Evolutionary conservation across 2,888 invertebrate species (phyloP).

Genomic region (Alentia gelatinosa): DNA sequence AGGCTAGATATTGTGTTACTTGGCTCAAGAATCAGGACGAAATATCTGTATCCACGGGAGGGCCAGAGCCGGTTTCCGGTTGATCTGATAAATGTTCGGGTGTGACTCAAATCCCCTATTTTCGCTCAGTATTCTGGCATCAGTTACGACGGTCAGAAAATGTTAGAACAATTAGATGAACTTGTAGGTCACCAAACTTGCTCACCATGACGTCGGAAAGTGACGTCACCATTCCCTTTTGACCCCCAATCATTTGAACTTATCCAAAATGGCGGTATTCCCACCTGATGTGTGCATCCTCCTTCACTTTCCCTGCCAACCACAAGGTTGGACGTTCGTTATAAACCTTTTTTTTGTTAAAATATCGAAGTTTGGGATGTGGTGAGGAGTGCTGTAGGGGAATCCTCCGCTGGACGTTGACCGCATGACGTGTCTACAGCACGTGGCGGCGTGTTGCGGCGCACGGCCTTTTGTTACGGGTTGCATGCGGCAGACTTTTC

Average conservation of each 20-base stretch:
- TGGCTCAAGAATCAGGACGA: too few relatives aligned
- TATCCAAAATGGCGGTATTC: background rate
- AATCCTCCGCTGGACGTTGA: background rate
- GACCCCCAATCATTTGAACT: too few relatives aligned
- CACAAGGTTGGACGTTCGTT: background rate
- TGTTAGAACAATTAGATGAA: too few relatives aligned
- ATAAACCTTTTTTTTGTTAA: background rate
- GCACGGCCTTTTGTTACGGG: background rate
- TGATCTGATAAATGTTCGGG: too few relatives aligned
- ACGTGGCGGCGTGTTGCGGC: background rate
- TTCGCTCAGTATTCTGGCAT: background rate
- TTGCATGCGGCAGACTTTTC: background rate
- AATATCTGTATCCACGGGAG: too few relatives aligned
- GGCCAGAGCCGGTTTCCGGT: too few relatives aligned
- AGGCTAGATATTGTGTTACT: too few relatives aligned
- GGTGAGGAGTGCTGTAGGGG: background rate
- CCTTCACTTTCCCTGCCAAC: background rate
- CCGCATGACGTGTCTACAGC: conserved; percentile 4
- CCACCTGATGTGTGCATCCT: background rate
- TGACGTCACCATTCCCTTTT: too few relatives aligned
- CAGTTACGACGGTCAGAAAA: too few relatives aligned
- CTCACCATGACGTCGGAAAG: too few relatives aligned
- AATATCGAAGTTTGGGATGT: background rate
- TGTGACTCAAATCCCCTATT: too few relatives aligned
- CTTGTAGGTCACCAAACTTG: too few relatives aligned